Base-by-base conservation (phyloP, 2,888 invertebrate genomes). In the Bembecia ichneumoniformis region DNA sequence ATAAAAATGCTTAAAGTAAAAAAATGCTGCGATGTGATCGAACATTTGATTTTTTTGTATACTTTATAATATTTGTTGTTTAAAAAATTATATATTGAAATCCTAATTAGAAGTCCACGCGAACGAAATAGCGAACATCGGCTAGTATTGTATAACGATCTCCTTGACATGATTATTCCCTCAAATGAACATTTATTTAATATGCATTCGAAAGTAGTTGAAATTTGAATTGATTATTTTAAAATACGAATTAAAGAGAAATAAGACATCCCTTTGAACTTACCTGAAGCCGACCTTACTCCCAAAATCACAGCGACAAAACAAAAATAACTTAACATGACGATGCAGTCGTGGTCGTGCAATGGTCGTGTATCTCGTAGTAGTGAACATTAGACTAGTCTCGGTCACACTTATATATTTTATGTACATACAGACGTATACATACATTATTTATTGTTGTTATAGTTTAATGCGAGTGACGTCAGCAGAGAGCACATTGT, bases 251-350 rank as follows among this genome's bases (percentile, higher is more conserved):
- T 28, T 9, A 2, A 9, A 9, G 3, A 9, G 3, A 28, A 28
- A 28, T 28, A 28, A 28, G 9, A 28, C 28, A 28, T 28, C 28
- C 28, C 28, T 9, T 5, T 28, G 28, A 47, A 64, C 78, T 68
- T 51, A 81, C 80, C 78, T 3, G 60, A 62, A 52, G 66, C 71
- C 1, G 68, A 69, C 34, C 54, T 62, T 7, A 56, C 74, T 48
- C 67, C 67, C 13, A 74, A 58, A 50, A 75, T 55, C 47, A 70
- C 63, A 47, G 71, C 68, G n/a, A 77, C 49, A 47, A 80, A 68
- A 54, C 66, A 74, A 36, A 77, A 52, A 52, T 59, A 63, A 15
- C 63, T 55, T 52, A 78, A 59, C 68, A 74, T 71, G 45, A 52
- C 58, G 28, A 47, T n/a, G 40, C 40, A 10, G 7, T n/a, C n/a